Percentiles rank a stretch among this genome's conserved stretches.
These are phyloP conservation scores for Odontomachus brunneus DNA, from an alignment of 1,140 invertebrate species.

Conservation along the genomic window DNA sequence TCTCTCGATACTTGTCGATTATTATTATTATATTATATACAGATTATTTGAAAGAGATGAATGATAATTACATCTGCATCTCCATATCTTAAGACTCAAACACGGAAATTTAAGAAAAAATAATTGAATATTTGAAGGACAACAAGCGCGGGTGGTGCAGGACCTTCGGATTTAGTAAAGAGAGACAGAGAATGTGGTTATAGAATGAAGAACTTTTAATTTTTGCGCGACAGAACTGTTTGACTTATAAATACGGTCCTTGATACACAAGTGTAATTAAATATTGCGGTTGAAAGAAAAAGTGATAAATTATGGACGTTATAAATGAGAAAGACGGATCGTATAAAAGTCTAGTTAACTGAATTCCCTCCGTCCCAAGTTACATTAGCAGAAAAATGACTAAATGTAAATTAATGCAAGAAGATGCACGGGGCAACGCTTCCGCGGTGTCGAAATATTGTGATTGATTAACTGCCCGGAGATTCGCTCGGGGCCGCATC, in stretches of 20 bases:
- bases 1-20: too few species aligned
- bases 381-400: constrained; percentile 44
- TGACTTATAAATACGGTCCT: neutral
- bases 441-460: constrained; percentile 56
- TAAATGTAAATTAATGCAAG: constrained; percentile 52
- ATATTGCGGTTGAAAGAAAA: constrained; percentile 16
- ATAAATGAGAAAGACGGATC: constrained; percentile 37
- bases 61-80: too few species aligned
- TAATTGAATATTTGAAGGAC: too few species aligned
- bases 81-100: neutral
- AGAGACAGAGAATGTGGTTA: too few species aligned
- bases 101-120: neutral
- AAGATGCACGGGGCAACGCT: constrained; percentile 24
- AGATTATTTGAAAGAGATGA: too few species aligned
- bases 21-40: too few species aligned
- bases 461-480: constrained; percentile 56
- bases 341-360: constrained; percentile 36
- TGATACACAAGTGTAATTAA: neutral
- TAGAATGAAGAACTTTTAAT: too few species aligned
- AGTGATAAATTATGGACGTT: constrained; percentile 21
- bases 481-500: constrained; percentile 38
- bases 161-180: too few species aligned
- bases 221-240: neutral
- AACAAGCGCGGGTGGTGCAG: too few species aligned
- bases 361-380: constrained; percentile 21